Conservation (phyloP, 2,797 vertebrate genomes). For the Delichon dasypus region DNA sequence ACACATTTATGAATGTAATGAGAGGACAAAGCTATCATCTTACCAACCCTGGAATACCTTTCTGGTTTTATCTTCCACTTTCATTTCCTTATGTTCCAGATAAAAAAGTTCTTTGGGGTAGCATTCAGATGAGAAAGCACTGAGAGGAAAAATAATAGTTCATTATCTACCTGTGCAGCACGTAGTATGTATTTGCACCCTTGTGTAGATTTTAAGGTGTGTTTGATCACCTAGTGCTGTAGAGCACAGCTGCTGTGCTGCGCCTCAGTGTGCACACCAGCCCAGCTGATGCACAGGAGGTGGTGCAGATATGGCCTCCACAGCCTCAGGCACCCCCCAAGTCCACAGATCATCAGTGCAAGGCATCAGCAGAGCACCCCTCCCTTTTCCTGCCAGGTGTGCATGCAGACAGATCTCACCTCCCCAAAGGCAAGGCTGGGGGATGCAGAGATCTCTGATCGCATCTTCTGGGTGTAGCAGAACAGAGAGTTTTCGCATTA, state of each 20-base stretch:
- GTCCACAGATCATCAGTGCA: fast-evolving
- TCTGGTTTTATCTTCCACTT: not conserved
- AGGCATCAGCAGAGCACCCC: not conserved
- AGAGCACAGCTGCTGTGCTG: not conserved
- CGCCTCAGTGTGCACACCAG: not conserved
- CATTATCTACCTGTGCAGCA: not conserved
- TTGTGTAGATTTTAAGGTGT: not conserved
- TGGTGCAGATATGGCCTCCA: fast-evolving
- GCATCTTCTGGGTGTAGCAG: not conserved
- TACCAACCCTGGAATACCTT: not conserved
- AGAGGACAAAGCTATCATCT: not conserved
- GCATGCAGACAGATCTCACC: fast-evolving
- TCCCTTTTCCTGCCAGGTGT: not conserved
- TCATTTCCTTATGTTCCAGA: not conserved
- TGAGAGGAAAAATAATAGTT: not conserved
- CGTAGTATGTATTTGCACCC: fast-evolving
- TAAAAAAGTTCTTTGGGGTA: not conserved
- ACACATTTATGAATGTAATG: not conserved
- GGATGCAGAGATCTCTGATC: not conserved
- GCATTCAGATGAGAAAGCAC: not conserved
- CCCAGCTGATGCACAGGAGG: not conserved
- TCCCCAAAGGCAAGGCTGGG: not conserved
- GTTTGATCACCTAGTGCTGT: not conserved
- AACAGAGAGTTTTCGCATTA: not conserved
- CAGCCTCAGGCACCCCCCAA: not conserved